These are phyloP conservation scores for Erynnis tages DNA, from an alignment of 2,888 invertebrate genomes.

Conservation along the genomic window DNA sequence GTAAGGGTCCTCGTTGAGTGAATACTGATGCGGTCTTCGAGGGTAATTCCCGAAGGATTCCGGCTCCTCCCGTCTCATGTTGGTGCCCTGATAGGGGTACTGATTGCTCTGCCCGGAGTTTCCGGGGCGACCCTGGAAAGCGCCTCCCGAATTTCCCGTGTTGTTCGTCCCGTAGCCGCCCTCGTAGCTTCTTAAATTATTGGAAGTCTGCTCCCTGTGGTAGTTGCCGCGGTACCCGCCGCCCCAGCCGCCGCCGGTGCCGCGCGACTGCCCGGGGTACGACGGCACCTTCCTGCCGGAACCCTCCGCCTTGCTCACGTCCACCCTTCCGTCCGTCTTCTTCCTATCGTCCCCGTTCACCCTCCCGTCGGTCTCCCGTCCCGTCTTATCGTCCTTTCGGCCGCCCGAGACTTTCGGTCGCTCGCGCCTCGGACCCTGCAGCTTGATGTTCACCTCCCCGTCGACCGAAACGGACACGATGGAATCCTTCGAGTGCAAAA, in stretches of 20 bases:
- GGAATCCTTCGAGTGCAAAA: constrained; percentile 85
- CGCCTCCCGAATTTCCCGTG: constrained; percentile 33
- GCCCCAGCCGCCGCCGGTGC: constrained; percentile 68
- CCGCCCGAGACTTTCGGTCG: constrained; percentile 7
- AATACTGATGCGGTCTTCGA: constrained; percentile 50
- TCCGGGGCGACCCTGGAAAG: constrained; percentile 40
- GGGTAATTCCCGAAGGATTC: constrained; percentile 47
- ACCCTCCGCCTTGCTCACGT: constrained; percentile 47
- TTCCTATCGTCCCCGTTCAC: too few relatives aligned
- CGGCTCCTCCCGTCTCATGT: constrained; percentile 45
- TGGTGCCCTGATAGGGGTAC: constrained; percentile 34
- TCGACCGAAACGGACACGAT: constrained; percentile 81
- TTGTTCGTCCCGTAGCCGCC: constrained; percentile 32
- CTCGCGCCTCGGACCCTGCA: constrained; percentile 40
- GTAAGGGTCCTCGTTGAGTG: constrained; percentile 44
- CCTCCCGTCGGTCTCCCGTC: neutral
- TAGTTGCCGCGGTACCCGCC: constrained; percentile 66
- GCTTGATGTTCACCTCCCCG: constrained; percentile 82
- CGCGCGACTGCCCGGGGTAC: constrained; percentile 83
- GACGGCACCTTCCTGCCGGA: constrained; percentile 80
- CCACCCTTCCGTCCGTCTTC: constrained; percentile 40
- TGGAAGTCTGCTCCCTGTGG: constrained; percentile 46
- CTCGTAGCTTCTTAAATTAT: constrained; percentile 38
- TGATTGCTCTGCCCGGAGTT: constrained; percentile 41
- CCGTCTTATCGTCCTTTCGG: constrained; percentile 1